These are phyloP conservation scores for Aradus depressus DNA, from an alignment of 2,888 invertebrate species.

Conservation along the genomic window DNA sequence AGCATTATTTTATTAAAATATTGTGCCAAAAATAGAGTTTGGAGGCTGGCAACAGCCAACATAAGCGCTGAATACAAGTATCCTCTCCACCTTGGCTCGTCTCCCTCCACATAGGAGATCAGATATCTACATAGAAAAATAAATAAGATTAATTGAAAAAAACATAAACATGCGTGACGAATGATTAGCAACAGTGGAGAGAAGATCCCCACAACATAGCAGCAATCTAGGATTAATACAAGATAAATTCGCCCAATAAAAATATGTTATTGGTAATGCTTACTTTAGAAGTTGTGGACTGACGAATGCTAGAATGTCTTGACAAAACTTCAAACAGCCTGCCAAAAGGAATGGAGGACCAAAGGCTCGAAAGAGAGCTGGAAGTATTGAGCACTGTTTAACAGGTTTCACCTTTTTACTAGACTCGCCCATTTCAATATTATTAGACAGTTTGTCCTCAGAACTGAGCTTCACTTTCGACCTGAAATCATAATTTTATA, in stretches of 20 bases:
- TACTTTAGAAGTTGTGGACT: slow-evolving; percentile 6
- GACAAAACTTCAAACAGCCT: neutral
- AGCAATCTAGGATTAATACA: too few species aligned
- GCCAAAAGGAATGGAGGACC: neutral
- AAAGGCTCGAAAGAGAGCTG: neutral
- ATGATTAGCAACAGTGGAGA: too few species aligned
- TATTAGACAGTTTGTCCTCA: too few species aligned
- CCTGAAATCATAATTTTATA: too few species aligned
- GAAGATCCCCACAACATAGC: too few species aligned
- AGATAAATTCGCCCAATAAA: too few species aligned
- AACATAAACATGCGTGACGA: too few species aligned
- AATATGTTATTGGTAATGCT: neutral
- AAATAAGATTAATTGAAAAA: too few species aligned
- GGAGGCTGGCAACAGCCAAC: slow-evolving; percentile 36
- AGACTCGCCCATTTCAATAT: neutral
- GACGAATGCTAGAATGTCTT: neutral
- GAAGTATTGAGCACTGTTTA: neutral
- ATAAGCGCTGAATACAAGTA: neutral
- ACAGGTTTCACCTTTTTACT: too few species aligned
- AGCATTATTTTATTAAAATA: slow-evolving; percentile 44
- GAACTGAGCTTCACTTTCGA: too few species aligned
- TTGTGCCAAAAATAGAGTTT: slow-evolving; percentile 44
- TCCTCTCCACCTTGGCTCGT: slow-evolving; percentile 2
- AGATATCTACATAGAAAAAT: neutral
- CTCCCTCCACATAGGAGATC: neutral